Evolutionary conservation across 2,797 vertebrate genomes (phyloP).

Genomic region (Chromis chromis): DNA sequence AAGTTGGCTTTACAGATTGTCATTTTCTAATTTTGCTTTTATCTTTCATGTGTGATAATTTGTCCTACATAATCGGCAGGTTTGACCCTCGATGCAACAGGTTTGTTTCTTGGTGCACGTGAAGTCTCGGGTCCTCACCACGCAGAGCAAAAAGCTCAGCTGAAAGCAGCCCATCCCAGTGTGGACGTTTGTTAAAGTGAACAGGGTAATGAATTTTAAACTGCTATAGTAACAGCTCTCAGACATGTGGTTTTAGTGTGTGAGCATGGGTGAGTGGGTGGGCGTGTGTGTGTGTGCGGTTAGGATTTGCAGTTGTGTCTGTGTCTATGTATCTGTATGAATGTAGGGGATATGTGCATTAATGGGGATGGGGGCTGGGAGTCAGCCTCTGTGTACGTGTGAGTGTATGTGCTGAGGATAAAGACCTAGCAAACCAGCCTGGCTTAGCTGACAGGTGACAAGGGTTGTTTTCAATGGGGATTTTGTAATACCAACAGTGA

Average conservation of each 20-base stretch:
- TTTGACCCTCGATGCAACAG: constrained; percentile 19
- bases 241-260: constrained; percentile 86
- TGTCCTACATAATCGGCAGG: constrained; percentile 1
- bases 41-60: neutral
- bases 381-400: constrained; percentile 77
- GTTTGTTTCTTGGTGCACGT: constrained; percentile 19
- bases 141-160: constrained; percentile 54
- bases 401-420: constrained; percentile 86
- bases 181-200: constrained; percentile 79
- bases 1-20: neutral
- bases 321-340: constrained; percentile 79
- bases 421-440: constrained; percentile 89
- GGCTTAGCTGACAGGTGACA: constrained; percentile 92
- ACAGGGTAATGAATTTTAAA: constrained; percentile 91
- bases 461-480: constrained; percentile 89
- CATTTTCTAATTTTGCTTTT: constrained; percentile 6
- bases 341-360: constrained; percentile 78
- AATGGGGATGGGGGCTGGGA: constrained; percentile 76
- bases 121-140: constrained; percentile 22
- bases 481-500: constrained; percentile 91
- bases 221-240: constrained; percentile 84
- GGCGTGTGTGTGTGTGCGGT: constrained; percentile 64
- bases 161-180: constrained; percentile 71
- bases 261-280: constrained; percentile 79
- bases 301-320: constrained; percentile 78